Evolutionary conservation across 2,797 vertebrate genomes (phyloP), one percentile per base, ranked within the genome.

Genomic region (Miichthys miiuy): DNA sequence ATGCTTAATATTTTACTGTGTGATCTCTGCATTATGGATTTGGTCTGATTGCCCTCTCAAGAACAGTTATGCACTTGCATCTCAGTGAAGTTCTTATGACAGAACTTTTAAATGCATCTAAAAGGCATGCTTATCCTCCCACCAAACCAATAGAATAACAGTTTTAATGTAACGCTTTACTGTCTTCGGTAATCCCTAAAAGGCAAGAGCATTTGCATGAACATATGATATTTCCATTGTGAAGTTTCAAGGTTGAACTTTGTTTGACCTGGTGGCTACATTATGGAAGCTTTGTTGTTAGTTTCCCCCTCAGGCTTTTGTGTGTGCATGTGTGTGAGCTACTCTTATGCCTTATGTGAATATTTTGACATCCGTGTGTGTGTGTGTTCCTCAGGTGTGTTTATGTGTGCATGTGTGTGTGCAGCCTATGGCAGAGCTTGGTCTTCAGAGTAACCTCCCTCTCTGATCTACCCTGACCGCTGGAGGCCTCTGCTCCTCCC

Each of bases 1-100:
- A 91, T 94, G 79, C 89, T 93, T 90, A 94, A 95, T 95, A 94
- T 95, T 95, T 94, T 80, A 93, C 93, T 1, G 42, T 86, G 72
- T 86, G 84, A 91, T 91, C 88, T 71, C 74, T 94, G 93, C 92
- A 92, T 93, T 93, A 92, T 93, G 83, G 86, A 93, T 94, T 89
- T 88, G 80, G 70, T 89, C 87, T 85, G 87, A 92, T 92, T 90
- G 92, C 89, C 89, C 92, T 93, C 88, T 89, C 69, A 78, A 89
- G 91, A 93, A 92, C 89, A 87, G 77, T 88, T 87, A 80, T 82
- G 71, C 82, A 78, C 86, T 84, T 77, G 79, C 47, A 63, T 79
- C 70, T 75, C 77, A 25, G 76, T 46, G 10, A 92, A 89, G 83
- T 87, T 90, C 77, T 86, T 77, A 25, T 72, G 64, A 67, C 54